phyloP scores from a whole-genome alignment of 2,888 invertebrate genomes.

The Julus scandinavius region DNA sequence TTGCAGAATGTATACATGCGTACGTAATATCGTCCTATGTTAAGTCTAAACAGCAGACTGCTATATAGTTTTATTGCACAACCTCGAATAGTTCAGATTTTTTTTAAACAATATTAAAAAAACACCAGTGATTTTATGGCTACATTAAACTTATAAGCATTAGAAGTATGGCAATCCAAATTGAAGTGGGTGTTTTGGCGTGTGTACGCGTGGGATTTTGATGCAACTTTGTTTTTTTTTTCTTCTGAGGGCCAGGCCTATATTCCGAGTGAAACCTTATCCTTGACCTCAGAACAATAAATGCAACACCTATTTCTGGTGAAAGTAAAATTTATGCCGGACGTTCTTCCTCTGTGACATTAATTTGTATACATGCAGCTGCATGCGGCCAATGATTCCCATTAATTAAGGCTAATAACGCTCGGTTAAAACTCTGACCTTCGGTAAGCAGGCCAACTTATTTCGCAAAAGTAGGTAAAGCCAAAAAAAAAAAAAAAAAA shows the following conservation, averaged over 20 bases:
- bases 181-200: conserved; percentile 9
- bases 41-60: not conserved
- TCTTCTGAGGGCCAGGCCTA: conserved; percentile 11
- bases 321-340: conserved; percentile 27
- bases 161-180: not conserved
- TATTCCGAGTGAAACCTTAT: conserved; percentile 3
- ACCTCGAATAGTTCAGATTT: not conserved
- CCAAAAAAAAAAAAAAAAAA: not conserved
- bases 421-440: not conserved
- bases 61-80: not conserved
- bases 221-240: conserved; percentile 11
- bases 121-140: not conserved
- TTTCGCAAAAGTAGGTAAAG: not conserved
- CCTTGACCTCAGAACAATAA: conserved; percentile 34
- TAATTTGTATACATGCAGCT: not conserved
- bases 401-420: conserved; percentile 15
- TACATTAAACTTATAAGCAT: not conserved
- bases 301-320: not conserved
- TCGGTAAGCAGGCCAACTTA: not conserved
- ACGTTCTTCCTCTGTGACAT: conserved; percentile 16
- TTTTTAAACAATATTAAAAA: too few relatives aligned
- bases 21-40: too few relatives aligned
- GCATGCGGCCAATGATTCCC: not conserved
- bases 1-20: too few relatives aligned
- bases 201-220: not conserved